Evolutionary conservation across 2,888 invertebrate species (phyloP).

Genomic region (Serrognathus titanus): DNA sequence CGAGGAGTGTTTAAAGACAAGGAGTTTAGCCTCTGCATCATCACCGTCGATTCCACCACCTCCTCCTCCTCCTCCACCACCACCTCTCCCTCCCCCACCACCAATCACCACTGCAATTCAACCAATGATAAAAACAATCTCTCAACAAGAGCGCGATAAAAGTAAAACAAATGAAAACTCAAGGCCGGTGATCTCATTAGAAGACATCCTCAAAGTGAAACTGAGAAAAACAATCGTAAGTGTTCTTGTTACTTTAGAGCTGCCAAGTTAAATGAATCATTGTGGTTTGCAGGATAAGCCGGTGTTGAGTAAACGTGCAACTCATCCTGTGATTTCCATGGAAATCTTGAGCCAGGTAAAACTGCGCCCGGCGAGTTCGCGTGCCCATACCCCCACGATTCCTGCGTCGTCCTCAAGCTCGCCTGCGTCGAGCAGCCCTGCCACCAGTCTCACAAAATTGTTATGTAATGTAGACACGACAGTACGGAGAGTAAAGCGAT

Average conservation of each 20-base stretch:
- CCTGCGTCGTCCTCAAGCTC: constrained; percentile 22
- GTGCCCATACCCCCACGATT: constrained; percentile 27
- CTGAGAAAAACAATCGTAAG: constrained; percentile 42
- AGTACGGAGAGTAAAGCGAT: constrained; percentile 38
- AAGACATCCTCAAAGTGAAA: constrained; percentile 46
- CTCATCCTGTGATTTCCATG: constrained; percentile 35
- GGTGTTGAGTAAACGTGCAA: constrained; percentile 20
- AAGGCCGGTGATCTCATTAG: constrained; percentile 43
- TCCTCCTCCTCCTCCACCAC: constrained; percentile 32
- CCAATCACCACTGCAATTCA: constrained; percentile 15
- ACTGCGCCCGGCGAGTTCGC: constrained; percentile 33
- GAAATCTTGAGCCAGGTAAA: constrained; percentile 42
- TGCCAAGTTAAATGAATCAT: neutral
- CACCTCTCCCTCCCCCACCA: constrained; percentile 34
- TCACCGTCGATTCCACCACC: constrained; percentile 17
- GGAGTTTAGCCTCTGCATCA: neutral
- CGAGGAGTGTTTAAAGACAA: neutral
- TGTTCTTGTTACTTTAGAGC: constrained; percentile 5
- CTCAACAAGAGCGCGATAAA: constrained; percentile 13
- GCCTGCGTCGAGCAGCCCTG: constrained; percentile 33
- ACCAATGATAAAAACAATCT: constrained; percentile 5
- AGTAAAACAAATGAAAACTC: constrained; percentile 23
- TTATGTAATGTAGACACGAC: constrained; percentile 33
- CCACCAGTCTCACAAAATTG: constrained; percentile 37
- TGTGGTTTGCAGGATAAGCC: constrained; percentile 25